Conservation (phyloP, 2,797 vertebrate species). For the Oryzias dopingdopingensis region DNA sequence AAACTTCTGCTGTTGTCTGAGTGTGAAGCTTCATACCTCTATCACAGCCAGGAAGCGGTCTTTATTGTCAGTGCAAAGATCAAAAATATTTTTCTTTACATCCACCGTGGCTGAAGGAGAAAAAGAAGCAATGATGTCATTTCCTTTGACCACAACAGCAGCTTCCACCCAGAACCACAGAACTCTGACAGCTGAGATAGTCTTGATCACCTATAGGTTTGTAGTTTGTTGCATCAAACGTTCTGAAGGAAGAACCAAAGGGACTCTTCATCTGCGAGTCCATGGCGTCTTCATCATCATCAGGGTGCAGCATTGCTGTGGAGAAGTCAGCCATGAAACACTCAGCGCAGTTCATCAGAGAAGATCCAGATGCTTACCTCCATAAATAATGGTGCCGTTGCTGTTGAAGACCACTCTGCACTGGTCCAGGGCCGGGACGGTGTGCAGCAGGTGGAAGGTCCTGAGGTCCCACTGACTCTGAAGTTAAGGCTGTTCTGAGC, state of each 20-base stretch:
- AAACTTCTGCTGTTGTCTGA: not conserved
- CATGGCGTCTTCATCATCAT: slow-evolving; percentile 91
- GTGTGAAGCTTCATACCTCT: slow-evolving; percentile 79
- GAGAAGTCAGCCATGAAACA: not conserved
- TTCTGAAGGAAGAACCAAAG: slow-evolving; percentile 95
- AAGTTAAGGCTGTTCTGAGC: slow-evolving; percentile 45
- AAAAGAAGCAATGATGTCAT: not conserved
- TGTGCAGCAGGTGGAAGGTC: slow-evolving; percentile 94
- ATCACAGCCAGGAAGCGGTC: slow-evolving; percentile 96
- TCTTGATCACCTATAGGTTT: slow-evolving; percentile 87
- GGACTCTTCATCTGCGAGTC: slow-evolving; percentile 96
- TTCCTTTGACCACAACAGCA: too few species aligned
- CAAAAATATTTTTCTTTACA: slow-evolving; percentile 95
- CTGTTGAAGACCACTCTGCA: slow-evolving; percentile 97
- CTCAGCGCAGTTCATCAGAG: not conserved
- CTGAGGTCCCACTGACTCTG: slow-evolving; percentile 89
- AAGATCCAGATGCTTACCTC: slow-evolving; percentile 76
- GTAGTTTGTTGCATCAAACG: slow-evolving; percentile 96
- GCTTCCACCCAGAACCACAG: not conserved
- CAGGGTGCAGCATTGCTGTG: slow-evolving; percentile 92
- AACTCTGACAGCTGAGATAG: not conserved
- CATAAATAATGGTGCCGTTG: slow-evolving; percentile 94
- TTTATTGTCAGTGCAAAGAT: slow-evolving; percentile 92
- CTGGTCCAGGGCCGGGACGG: slow-evolving; percentile 92
- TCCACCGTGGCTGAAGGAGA: slow-evolving; percentile 87